Conservation (phyloP, 1,140 invertebrate genomes). For the Bactericera cockerelli region DNA sequence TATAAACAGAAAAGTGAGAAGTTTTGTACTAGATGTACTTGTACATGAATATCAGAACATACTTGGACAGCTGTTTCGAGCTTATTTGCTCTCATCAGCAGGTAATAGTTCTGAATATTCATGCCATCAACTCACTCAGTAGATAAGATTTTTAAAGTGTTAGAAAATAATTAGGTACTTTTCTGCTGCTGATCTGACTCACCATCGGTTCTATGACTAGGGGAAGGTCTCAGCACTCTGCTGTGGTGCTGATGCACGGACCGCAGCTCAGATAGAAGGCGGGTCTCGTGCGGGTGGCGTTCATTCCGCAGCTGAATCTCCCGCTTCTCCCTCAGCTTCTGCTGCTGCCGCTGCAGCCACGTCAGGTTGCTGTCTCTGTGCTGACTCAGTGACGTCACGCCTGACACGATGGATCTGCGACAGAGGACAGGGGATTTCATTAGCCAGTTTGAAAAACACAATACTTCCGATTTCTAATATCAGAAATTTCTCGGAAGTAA, state of each 20-base stretch:
- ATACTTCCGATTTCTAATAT: no score
- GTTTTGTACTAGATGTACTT: no score
- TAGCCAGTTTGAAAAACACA: neutral
- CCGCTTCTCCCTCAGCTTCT: conserved; percentile 50
- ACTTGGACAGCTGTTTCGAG: no score
- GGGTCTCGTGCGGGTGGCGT: conserved; percentile 48
- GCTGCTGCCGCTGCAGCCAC: conserved; percentile 61
- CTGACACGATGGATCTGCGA: conserved; percentile 19
- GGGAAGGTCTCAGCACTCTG: conserved; percentile 28
- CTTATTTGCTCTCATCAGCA: no score
- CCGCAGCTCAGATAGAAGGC: conserved; percentile 41
- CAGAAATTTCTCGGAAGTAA: no score
- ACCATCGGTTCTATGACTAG: conserved; percentile 33
- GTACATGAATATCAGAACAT: no score
- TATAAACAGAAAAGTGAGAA: no score
- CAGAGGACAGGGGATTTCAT: neutral
- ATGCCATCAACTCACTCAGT: no score
- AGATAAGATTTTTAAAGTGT: no score
- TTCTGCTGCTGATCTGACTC: no score
- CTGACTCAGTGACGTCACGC: conserved; percentile 15
- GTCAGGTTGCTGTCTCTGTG: conserved; percentile 37
- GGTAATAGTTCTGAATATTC: no score
- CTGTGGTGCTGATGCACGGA: conserved; percentile 36
- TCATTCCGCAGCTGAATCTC: conserved; percentile 47
- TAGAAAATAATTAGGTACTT: no score